Base-by-base conservation (phyloP, 2,888 invertebrate species). In the Quadroppia sp. region DNA sequence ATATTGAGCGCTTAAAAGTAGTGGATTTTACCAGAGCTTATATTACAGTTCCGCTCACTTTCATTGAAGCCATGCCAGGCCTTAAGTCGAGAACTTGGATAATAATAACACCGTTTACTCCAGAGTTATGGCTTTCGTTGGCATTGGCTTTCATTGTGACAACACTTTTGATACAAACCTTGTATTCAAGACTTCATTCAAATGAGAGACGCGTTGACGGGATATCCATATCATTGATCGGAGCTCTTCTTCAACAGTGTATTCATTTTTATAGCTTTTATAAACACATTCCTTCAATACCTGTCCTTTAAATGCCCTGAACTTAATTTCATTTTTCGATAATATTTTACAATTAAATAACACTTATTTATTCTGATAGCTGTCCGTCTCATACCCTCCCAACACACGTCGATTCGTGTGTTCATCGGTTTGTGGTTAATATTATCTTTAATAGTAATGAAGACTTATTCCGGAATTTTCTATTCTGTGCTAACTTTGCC, bases 11-110 rank as follows among this genome's bases (percentile, higher is more conserved):
- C 1, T 4, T 20, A 20, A 56, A 53, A 17, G 72, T 20, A 9
- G 72, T 53, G 6, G 72, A 72, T 61, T 72, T 72, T 15, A 59
- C 72, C 4, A 53, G 4, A 2, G 50, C 59, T 17, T 72, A 72
- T 36, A 32, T 30, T 7, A 64, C 28, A n/a, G 40, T 53, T 28
- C 72, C 72, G 17, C 1, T 72, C 9, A 53, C 72, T 15, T 72
- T 72, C 11, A 17, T 67, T 4, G 28, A 59, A 15, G 2, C n/a
- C 1, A 56, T 23, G 28, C 59, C 72, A 3, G 61, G 72, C 7
- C 53, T 64, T n/a, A 50, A 32, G 20, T 48, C 53, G 6, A 7
- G 72, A 6, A 64, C 48, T 2, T 72, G 72, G 72, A 32, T 32
- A 9, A 53, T 32, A 48, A 30, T 72, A 30, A 28, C n/a, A 17